Conservation (phyloP, 2,797 vertebrate genomes). For the Myripristis jacobus region DNA sequence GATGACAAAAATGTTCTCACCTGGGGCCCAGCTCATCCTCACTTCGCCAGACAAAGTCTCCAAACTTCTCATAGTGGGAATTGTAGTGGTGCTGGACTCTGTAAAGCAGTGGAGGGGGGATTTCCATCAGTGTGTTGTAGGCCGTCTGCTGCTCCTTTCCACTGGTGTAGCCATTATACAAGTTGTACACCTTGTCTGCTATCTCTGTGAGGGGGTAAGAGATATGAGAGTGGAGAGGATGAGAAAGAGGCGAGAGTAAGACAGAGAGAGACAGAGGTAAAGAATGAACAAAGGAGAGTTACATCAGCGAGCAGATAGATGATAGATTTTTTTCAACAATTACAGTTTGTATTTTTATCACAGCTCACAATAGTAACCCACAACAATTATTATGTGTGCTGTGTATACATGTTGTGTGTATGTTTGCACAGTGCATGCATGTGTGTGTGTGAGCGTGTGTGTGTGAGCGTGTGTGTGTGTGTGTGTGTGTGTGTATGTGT, state of each 20-base stretch:
- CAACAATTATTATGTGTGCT: no score
- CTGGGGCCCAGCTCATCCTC: conserved; percentile 98
- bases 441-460: no score
- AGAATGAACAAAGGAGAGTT: not conserved
- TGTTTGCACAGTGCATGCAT: no score
- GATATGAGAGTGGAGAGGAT: no score
- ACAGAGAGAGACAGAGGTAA: not conserved
- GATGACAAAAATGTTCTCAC: conserved; percentile 73
- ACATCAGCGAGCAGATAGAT: conserved; percentile 4
- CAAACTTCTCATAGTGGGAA: conserved; percentile 98
- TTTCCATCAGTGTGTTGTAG: conserved; percentile 97
- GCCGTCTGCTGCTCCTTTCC: conserved; percentile 99
- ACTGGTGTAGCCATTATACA: conserved; percentile 98
- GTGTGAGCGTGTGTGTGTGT: no score
- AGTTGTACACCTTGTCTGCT: conserved; percentile 96
- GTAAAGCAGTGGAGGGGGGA: conserved; percentile 92
- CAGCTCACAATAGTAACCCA: no score
- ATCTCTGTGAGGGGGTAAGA: conserved; percentile 85
- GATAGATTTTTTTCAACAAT: no score
- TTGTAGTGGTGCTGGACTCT: conserved; percentile 99
- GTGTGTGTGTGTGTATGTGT: no score
- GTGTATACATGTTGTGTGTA: no score
- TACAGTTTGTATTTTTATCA: no score
- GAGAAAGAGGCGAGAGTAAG: conserved; percentile 4
- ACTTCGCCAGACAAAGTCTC: conserved; percentile 97